Conservation (phyloP, 1,140 invertebrate species). For the Heterodera schachtii region DNA sequence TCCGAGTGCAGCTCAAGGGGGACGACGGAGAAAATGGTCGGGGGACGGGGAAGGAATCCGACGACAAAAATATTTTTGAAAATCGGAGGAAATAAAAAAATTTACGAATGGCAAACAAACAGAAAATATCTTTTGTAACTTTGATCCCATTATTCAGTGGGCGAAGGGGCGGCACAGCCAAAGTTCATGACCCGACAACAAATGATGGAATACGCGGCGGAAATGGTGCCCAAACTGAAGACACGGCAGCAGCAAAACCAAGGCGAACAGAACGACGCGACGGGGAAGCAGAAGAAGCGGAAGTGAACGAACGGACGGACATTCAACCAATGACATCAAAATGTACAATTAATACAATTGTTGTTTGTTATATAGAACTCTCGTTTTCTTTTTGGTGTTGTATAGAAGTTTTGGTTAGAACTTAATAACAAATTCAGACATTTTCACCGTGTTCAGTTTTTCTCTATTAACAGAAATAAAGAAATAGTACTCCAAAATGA, state of each 20-base stretch:
- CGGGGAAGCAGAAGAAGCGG: neutral
- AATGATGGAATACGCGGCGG: constrained; percentile 77
- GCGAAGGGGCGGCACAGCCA: constrained; percentile 39
- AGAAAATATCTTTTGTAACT: too few relatives aligned
- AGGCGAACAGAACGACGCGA: neutral
- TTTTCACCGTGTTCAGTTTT: too few relatives aligned
- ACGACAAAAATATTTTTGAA: constrained; percentile 69
- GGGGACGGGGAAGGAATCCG: constrained; percentile 74
- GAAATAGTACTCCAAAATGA: too few relatives aligned
- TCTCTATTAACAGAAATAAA: too few relatives aligned
- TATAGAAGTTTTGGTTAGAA: too few relatives aligned
- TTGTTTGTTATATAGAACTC: too few relatives aligned
- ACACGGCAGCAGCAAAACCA: constrained; percentile 65
- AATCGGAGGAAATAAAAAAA: too few relatives aligned
- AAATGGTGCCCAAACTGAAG: constrained; percentile 89
- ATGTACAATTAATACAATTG: too few relatives aligned
- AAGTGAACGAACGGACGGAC: neutral
- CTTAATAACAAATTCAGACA: too few relatives aligned
- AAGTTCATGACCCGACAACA: constrained; percentile 71
- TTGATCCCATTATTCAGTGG: constrained; percentile 69
- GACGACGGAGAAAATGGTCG: constrained; percentile 71
- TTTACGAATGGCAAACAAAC: too few relatives aligned
- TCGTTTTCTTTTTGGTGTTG: too few relatives aligned
- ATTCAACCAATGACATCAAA: too few relatives aligned
- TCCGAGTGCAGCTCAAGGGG: constrained; percentile 87